Evolutionary conservation across 2,113 vertebrate genomes (phyloP), one percentile per base, ranked within the genome.

Genomic region (Genyomyrus donnyi): DNA sequence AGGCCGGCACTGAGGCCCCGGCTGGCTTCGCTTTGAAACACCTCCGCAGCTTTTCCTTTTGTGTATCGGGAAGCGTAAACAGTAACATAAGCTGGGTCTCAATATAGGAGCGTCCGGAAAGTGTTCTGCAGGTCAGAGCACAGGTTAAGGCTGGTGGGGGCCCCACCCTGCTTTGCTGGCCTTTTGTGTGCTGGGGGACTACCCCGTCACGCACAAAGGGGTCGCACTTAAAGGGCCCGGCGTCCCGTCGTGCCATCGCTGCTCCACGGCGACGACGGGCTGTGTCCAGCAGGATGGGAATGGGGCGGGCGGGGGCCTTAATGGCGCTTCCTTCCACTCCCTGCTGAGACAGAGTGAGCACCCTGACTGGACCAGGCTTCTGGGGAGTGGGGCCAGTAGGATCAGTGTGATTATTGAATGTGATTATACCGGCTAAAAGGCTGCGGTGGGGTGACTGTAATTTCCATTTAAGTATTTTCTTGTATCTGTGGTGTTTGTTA

Each of bases 191-290:
- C 86, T 52, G 35, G 85, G 52, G 87, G 53, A 27, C 46, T 8
- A 66, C 53, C 89, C 85, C 15, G 87, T 84, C 86, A 62, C 2
- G 90, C 88, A 91, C 90, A 92, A 91, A 91, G 90, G 89, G 62
- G 50, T n/a, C 5, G 39, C 52, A 56, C 80, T 87, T 87, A 58
- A 91, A 88, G 90, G 91, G 62, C 58, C 21, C 58, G n/a, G 58
- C 58, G 1, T 66, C n/a, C 9, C 17, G n/a, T 27, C n/a, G n/a
- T 66, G 9, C 58, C 58, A 27, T 27, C 3, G n/a, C 58, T 3
- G n/a, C 62, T 70, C 62, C n/a, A 31, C 9, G 62, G 62, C 62
- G 31, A 66, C 62, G 9, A 66, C n/a, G 10, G 7, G n/a, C 56
- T 0, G 8, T n/a, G 56, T 62, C 56, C 56, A n/a, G 56, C 56